Evolutionary conservation across 2,888 invertebrate species (phyloP).

Genomic region (Drosophila austrosaltans): DNA sequence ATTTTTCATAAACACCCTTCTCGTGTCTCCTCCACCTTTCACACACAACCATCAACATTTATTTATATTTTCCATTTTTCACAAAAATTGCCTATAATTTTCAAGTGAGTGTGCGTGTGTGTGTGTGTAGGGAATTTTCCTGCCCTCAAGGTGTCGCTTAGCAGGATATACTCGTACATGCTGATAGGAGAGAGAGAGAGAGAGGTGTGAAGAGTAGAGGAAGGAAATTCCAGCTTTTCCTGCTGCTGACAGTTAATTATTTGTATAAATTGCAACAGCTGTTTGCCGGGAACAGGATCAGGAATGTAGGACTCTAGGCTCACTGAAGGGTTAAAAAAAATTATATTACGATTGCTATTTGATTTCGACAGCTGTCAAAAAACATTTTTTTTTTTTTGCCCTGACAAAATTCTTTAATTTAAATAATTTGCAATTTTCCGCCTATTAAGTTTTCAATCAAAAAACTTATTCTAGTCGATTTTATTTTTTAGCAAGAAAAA

Average conservation of each 20-base stretch:
- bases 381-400: neutral
- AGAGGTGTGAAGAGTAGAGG: neutral
- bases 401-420: neutral
- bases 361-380: slow-evolving; percentile 9
- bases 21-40: slow-evolving; percentile 5
- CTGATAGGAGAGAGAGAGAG: neutral
- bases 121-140: slow-evolving; percentile 43
- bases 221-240: slow-evolving; percentile 47
- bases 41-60: slow-evolving; percentile 60
- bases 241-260: slow-evolving; percentile 75
- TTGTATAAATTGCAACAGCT: slow-evolving; percentile 67
- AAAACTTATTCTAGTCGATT: neutral
- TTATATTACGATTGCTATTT: slow-evolving; percentile 9
- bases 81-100: slow-evolving; percentile 66
- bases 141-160: slow-evolving; percentile 53
- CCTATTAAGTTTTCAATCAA: neutral
- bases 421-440: neutral
- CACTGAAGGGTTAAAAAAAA: slow-evolving; percentile 54
- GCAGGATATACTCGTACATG: slow-evolving; percentile 4
- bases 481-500: neutral
- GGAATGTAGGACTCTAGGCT: neutral
- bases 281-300: slow-evolving; percentile 33
- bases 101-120: slow-evolving; percentile 36
- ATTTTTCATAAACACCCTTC: slow-evolving; percentile 53
- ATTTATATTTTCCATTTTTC: slow-evolving; percentile 70